Evolutionary conservation across 2,888 invertebrate genomes (phyloP).

Genomic region (Oligia latruncula): DNA sequence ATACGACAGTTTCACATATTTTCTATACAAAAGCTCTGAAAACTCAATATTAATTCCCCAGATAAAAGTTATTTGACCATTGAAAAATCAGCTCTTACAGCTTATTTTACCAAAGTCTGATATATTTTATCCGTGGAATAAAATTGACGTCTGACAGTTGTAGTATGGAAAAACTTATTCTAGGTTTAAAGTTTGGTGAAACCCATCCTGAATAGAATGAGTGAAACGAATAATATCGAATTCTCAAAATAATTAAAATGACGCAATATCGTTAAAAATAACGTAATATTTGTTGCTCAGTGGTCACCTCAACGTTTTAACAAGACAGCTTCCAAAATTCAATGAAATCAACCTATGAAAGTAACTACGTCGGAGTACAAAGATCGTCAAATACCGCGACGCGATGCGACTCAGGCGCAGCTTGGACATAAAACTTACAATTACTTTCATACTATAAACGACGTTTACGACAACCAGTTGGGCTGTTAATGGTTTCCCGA

Average conservation of each 20-base stretch:
- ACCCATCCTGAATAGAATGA: too few species aligned
- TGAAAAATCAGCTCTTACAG: too few species aligned
- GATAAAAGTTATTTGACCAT: neutral
- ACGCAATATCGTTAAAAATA: neutral
- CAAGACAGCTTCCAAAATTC: neutral
- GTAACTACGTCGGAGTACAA: neutral
- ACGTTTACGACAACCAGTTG: slow-evolving; percentile 23
- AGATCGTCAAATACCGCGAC: too few species aligned
- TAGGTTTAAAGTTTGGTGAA: too few species aligned
- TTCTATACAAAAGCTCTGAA: neutral
- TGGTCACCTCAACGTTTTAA: neutral
- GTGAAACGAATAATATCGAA: too few species aligned
- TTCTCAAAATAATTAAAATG: neutral
- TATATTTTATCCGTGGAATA: too few species aligned
- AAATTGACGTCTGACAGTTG: too few species aligned
- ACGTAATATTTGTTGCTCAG: neutral
- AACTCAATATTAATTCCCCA: neutral
- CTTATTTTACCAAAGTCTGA: too few species aligned
- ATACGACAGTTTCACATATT: neutral
- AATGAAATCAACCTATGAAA: neutral
- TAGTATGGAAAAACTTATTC: too few species aligned
- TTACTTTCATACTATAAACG: slow-evolving; percentile 26
- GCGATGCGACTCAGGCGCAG: neutral
- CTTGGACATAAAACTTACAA: slow-evolving; percentile 40
- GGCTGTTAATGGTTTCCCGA: slow-evolving; percentile 11